Evolutionary conservation across 2,888 invertebrate genomes (phyloP).

Genomic region (Hydroisotoma schaefferi): DNA sequence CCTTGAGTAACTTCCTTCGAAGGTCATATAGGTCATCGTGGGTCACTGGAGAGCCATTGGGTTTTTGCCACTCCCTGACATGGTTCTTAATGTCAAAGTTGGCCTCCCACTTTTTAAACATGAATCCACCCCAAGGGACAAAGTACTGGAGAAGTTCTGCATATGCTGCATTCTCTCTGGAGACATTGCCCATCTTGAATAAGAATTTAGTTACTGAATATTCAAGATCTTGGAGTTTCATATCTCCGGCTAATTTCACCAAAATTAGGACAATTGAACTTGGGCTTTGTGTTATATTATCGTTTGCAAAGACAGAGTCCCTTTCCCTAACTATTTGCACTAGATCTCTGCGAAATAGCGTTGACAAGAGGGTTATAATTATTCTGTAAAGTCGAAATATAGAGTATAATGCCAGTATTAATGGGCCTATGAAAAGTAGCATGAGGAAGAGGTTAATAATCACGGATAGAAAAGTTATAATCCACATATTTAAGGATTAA

Average conservation of each 20-base stretch:
- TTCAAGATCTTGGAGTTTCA: neutral
- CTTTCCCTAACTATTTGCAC: too few species aligned
- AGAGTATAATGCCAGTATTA: too few species aligned
- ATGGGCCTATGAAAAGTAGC: too few species aligned
- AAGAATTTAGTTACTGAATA: neutral
- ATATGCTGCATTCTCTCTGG: neutral
- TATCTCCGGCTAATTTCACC: neutral
- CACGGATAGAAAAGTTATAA: too few species aligned
- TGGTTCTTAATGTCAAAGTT: constrained; percentile 5
- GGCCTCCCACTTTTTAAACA: constrained; percentile 9
- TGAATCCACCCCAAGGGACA: constrained; percentile 3
- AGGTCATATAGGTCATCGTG: neutral
- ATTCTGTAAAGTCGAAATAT: too few species aligned
- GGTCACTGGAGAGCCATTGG: neutral
- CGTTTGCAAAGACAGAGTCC: too few species aligned
- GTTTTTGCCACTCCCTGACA: neutral
- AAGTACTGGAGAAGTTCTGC: constrained; percentile 1
- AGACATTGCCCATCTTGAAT: neutral
- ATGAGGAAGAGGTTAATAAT: too few species aligned
- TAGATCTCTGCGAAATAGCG: too few species aligned
- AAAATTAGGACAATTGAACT: too few species aligned
- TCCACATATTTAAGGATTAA: too few species aligned
- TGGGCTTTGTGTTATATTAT: too few species aligned
- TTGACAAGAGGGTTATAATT: too few species aligned
- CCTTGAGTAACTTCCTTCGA: neutral